Conservation (phyloP, 92 coral and sea anemone species). For the Zoanthus sociatus region DNA sequence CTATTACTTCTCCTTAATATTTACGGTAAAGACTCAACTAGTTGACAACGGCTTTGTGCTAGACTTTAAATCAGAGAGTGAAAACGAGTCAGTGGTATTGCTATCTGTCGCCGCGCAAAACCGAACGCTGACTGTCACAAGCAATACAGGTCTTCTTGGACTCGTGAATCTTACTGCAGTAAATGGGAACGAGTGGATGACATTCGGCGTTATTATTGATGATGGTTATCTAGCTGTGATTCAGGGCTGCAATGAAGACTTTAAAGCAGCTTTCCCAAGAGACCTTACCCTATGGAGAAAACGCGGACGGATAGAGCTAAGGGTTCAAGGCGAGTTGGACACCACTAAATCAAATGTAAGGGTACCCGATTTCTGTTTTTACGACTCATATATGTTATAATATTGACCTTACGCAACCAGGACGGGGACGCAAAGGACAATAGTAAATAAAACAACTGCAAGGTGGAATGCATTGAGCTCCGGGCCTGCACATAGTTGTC, state of each 20-base stretch:
- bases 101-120: slow-evolving; percentile 8
- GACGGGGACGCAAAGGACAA: no score
- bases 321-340: slow-evolving; percentile 35
- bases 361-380: not conserved
- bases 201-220: slow-evolving; percentile 22
- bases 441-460: no score
- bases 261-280: slow-evolving; percentile 30
- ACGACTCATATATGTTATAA: no score
- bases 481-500: no score
- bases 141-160: slow-evolving; percentile 16
- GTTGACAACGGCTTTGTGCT: slow-evolving; percentile 35
- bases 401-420: no score
- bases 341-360: slow-evolving; percentile 29
- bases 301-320: slow-evolving; percentile 35
- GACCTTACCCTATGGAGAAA: slow-evolving; percentile 33
- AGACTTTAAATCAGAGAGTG: slow-evolving; percentile 35
- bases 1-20: slow-evolving; percentile 28
- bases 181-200: slow-evolving; percentile 13
- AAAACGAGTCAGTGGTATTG: slow-evolving; percentile 17
- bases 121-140: slow-evolving; percentile 3
- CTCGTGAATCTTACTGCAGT: not conserved
- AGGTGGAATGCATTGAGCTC: no score
- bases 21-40: slow-evolving; percentile 26
- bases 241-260: slow-evolving; percentile 24
- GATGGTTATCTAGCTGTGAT: slow-evolving; percentile 28